Evolutionary conservation across 2,888 invertebrate species (phyloP).

Genomic region (Chirona hameri): DNA sequence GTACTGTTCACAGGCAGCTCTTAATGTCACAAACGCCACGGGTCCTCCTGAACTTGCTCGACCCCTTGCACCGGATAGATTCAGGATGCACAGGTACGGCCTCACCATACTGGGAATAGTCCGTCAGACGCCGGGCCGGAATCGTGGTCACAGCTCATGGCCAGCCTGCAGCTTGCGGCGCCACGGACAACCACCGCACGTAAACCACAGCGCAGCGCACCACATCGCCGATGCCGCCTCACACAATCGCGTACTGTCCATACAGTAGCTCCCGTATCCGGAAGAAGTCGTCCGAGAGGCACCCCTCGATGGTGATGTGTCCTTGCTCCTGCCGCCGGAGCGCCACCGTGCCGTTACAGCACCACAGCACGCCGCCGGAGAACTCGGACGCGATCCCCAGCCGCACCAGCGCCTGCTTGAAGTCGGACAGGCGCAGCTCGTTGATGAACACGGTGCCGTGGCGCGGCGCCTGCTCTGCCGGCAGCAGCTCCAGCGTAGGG

Average conservation of each 20-base stretch:
- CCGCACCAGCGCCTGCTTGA: constrained; percentile 71
- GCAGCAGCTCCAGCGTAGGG: constrained; percentile 42
- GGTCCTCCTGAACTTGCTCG: no score
- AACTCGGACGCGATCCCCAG: constrained; percentile 80
- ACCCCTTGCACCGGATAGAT: no score
- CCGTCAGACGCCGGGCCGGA: background rate
- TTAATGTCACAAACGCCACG: no score
- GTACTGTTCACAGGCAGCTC: no score
- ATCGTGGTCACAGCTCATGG: background rate
- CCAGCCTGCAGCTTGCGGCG: background rate
- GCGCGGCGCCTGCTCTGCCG: constrained; percentile 52
- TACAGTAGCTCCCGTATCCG: constrained; percentile 87
- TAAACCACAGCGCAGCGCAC: background rate
- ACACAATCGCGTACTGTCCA: constrained; percentile 94
- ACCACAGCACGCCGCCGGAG: constrained; percentile 86
- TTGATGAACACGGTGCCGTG: constrained; percentile 89
- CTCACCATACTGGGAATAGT: background rate
- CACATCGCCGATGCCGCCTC: constrained; percentile 44
- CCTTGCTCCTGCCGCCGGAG: constrained; percentile 88
- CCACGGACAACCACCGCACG: background rate
- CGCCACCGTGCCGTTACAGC: constrained; percentile 85
- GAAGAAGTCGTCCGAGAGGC: constrained; percentile 90
- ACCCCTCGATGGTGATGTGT: constrained; percentile 87
- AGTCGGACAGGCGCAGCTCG: constrained; percentile 85
- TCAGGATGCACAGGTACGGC: background rate